phyloP scores from a whole-genome alignment of 2,113 vertebrate species.

The Bujurquina vittata region DNA sequence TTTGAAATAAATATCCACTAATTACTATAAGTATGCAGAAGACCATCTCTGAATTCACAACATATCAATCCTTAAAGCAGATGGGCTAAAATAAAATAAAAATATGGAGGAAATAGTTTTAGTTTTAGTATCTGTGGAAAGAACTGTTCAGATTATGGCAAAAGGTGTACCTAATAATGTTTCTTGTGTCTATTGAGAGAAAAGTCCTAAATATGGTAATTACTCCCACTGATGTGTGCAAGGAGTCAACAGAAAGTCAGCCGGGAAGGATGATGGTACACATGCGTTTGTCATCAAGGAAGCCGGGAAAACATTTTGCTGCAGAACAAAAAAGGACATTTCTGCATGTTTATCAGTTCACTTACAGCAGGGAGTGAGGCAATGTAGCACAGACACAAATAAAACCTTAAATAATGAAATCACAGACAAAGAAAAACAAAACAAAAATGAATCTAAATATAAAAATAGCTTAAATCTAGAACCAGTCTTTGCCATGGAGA shows the following conservation, averaged over 20 bases:
- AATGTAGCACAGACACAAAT: background rate
- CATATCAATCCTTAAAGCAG: background rate
- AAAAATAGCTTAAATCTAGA: slow-evolving; percentile 19
- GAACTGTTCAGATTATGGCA: no score
- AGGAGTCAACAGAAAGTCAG: background rate
- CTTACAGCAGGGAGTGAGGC: background rate
- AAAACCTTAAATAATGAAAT: background rate
- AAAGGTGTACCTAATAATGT: background rate
- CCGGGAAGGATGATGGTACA: background rate
- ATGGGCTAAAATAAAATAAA: no score
- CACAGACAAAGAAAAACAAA: background rate
- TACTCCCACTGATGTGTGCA: background rate
- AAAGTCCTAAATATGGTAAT: no score
- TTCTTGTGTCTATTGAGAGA: no score
- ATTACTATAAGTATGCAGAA: background rate
- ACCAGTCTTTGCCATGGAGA: slow-evolving; percentile 37
- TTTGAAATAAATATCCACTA: background rate
- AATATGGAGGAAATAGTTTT: no score
- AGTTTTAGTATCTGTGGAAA: no score
- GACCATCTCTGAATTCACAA: background rate
- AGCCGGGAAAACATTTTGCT: accelerated
- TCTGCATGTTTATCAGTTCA: background rate
- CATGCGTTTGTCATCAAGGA: background rate
- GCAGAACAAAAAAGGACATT: background rate
- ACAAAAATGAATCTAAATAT: background rate